Percentiles rank a stretch among this genome's conserved stretches.
These are phyloP conservation scores for Neolamprologus brichardi DNA, from an alignment of 2,113 vertebrate genomes.

Conservation along the genomic window DNA sequence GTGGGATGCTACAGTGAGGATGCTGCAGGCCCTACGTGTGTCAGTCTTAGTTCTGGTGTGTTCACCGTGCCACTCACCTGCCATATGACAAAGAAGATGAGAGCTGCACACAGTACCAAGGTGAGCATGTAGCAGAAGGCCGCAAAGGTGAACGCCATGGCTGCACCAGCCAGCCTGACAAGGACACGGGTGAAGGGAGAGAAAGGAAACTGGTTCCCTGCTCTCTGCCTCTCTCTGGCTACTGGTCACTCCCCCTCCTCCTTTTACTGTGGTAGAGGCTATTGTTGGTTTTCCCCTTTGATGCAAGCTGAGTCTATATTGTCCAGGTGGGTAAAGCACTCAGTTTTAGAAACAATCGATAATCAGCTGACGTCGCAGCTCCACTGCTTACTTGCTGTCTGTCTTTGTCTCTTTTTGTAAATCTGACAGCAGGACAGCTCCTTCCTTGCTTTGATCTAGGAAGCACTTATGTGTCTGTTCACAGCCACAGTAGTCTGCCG, in stretches of 20 bases:
- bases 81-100: conserved; percentile 99
- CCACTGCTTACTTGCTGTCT: background rate
- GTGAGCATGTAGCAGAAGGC: conserved; percentile 99
- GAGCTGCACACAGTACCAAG: conserved; percentile 88
- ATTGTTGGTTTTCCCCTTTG: background rate
- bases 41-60: background rate
- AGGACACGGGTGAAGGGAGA: conserved; percentile 41
- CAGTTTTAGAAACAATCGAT: conserved; percentile 33
- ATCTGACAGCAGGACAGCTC: conserved; percentile 9
- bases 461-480: conserved; percentile 29
- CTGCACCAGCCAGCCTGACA: conserved; percentile 64
- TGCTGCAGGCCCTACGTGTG: background rate
- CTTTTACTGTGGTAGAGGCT: background rate
- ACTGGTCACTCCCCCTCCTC: background rate
- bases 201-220: conserved; percentile 8
- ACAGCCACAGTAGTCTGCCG: conserved; percentile 25
- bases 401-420: conserved; percentile 2
- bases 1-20: conserved; percentile 10
- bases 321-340: conserved; percentile 20
- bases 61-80: conserved; percentile 80
- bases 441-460: conserved; percentile 21
- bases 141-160: conserved; percentile 96
- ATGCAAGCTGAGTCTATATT: background rate
- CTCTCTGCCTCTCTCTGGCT: conserved; percentile 18
- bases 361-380: background rate